These are phyloP conservation scores for Heliconius hortense DNA, from an alignment of 2,888 invertebrate species.

Conservation along the genomic window DNA sequence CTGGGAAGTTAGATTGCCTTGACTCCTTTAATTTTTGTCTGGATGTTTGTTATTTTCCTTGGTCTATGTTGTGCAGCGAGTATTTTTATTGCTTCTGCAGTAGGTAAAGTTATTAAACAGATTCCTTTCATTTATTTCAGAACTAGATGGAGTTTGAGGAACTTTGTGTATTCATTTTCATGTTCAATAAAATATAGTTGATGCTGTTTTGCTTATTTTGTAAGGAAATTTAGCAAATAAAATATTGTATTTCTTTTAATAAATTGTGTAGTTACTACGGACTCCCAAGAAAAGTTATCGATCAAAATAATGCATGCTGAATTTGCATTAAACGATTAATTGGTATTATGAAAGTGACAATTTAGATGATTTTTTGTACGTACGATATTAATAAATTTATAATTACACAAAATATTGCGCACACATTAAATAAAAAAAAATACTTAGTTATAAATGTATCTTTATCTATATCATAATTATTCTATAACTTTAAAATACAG, in stretches of 20 bases:
- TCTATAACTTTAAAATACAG: neutral
- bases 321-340: no score
- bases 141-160: conserved; percentile 14
- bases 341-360: no score
- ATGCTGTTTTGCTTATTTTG: neutral
- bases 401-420: neutral
- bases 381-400: neutral
- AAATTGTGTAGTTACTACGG: neutral
- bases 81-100: conserved; percentile 17
- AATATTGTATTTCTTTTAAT: neutral
- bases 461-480: neutral
- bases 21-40: conserved; percentile 58
- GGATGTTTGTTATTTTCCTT: conserved; percentile 36
- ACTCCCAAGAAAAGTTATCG: no score
- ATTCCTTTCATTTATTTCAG: conserved; percentile 21
- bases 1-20: conserved; percentile 69
- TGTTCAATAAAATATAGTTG: conserved; percentile 10
- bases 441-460: neutral
- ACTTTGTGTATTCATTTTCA: conserved; percentile 20
- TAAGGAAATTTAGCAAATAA: neutral
- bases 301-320: no score
- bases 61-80: conserved; percentile 24
- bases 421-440: no score
- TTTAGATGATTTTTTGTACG: no score
- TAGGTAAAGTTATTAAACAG: conserved; percentile 20